phyloP scores from a whole-genome alignment of 2,888 invertebrate genomes.

The Sphaeridia pumilis region DNA sequence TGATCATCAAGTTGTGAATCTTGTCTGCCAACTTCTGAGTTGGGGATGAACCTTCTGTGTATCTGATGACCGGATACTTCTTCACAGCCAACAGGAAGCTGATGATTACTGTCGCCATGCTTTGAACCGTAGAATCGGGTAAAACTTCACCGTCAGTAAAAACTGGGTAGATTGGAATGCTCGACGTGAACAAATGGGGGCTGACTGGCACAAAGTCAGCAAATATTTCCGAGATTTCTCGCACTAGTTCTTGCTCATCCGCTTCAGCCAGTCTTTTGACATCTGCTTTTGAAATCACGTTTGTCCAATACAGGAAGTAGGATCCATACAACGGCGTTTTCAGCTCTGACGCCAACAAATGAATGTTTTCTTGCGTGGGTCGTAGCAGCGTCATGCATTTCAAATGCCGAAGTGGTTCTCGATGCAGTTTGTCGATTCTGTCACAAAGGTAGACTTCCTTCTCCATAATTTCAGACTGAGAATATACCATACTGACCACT shows the following conservation, averaged over 20 bases:
- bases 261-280: slow-evolving; percentile 92
- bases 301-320: slow-evolving; percentile 74
- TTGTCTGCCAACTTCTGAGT: slow-evolving; percentile 74
- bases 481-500: slow-evolving; percentile 85
- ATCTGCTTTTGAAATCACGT: slow-evolving; percentile 92
- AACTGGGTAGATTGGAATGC: slow-evolving; percentile 38
- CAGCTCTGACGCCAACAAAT: slow-evolving; percentile 78
- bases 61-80: slow-evolving; percentile 77
- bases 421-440: slow-evolving; percentile 56
- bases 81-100: slow-evolving; percentile 80
- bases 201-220: slow-evolving; percentile 90
- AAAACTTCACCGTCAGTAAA: slow-evolving; percentile 33
- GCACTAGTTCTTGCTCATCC: slow-evolving; percentile 94
- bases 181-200: slow-evolving; percentile 67
- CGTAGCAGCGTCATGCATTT: slow-evolving; percentile 92
- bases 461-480: slow-evolving; percentile 95
- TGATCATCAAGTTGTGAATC: slow-evolving; percentile 66
- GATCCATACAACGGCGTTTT: slow-evolving; percentile 87
- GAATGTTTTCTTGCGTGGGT: slow-evolving; percentile 89
- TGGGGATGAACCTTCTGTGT: slow-evolving; percentile 72
- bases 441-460: slow-evolving; percentile 97
- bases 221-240: slow-evolving; percentile 93
- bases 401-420: slow-evolving; percentile 75
- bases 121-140: slow-evolving; percentile 30
- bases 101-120: slow-evolving; percentile 52